Evolutionary conservation across 2,888 invertebrate genomes (phyloP), one percentile per base, ranked within the genome.

Genomic region (Dorcus hopei): DNA sequence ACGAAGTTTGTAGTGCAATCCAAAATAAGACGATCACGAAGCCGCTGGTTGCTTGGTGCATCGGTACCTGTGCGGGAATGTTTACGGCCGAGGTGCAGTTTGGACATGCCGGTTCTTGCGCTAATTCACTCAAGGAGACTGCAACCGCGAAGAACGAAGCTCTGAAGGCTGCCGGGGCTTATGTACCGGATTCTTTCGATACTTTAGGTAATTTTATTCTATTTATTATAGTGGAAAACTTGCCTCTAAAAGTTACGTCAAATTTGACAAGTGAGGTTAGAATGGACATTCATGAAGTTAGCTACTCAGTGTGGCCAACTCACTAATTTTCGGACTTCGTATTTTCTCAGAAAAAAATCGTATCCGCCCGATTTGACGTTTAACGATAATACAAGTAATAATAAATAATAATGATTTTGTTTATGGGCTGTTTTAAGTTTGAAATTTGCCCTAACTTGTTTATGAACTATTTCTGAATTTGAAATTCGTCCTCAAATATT

Each of bases 31-130:
- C 84, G 55, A 88, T 99, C 67, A 93, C 88, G 58, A 99, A 99
- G 74, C 98, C 98, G 0, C 79, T 99, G 70, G 91, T 99, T 0
- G 96, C 96, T 2, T 99, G 99, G 99, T 99, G 99, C 75, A 99
- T 99, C 69, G 74, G 74, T 41, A 79, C 79, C 1, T 79, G 79
- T 59, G 79, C 83, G 80, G 86, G 87, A 61, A 93, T 93, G 92
- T 93, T 93, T 77, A 88, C 90, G 0, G 85, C 91, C 1, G 89
- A 89, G 67, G 79, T 99, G 8, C 99, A 99, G 80, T 99, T 99
- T 80, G 99, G 99, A 0, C 99, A 99, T 82, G 99, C 99, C 65
- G 99, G 99, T 5, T 96, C 98, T 2, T 96, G 97, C 72, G 99
- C 98, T 23, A 95, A 98, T 74, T 94, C 93, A 1, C 72, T 70